A percentile compares a stretch with the other conserved stretches of the same genome.
Conservation (phyloP, 2,797 vertebrate genomes). For the Rallus crepitans region DNA sequence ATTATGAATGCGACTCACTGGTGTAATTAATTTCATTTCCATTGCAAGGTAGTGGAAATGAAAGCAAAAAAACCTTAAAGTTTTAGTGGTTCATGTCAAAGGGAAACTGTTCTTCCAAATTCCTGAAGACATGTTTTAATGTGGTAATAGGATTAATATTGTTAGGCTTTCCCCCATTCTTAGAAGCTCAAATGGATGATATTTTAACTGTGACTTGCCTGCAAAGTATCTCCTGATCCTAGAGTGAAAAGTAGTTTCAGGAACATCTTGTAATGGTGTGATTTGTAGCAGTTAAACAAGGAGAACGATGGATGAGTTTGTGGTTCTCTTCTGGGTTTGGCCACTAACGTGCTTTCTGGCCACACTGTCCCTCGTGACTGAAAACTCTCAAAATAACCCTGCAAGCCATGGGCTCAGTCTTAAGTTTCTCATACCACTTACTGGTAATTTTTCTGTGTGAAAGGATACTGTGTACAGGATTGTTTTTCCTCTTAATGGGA, state of each 20-base stretch:
- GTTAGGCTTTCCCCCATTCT: not conserved
- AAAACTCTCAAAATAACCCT: conserved; percentile 10
- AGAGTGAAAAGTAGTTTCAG: not conserved
- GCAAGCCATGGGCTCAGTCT: not conserved
- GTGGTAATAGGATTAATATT: not conserved
- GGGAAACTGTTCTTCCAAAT: not conserved
- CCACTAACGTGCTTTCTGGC: not conserved
- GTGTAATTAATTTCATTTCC: not conserved
- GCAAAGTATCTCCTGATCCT: not conserved
- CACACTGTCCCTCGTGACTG: not conserved
- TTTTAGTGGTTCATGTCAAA: not conserved
- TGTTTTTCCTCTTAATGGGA: not conserved
- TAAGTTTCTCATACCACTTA: not conserved
- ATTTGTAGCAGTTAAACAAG: not conserved
- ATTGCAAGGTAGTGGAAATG: not conserved
- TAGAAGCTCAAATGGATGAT: not conserved
- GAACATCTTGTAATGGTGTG: not conserved
- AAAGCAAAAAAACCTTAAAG: not conserved
- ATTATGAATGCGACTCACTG: not conserved
- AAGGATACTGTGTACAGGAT: not conserved
- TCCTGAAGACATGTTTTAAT: not conserved
- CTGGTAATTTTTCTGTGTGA: not conserved
- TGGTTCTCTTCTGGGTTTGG: conserved; percentile 7
- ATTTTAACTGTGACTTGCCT: not conserved
- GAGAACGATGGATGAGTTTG: not conserved